phyloP scores from a whole-genome alignment of 2,113 vertebrate genomes.

The Fukomys damarensis region DNA sequence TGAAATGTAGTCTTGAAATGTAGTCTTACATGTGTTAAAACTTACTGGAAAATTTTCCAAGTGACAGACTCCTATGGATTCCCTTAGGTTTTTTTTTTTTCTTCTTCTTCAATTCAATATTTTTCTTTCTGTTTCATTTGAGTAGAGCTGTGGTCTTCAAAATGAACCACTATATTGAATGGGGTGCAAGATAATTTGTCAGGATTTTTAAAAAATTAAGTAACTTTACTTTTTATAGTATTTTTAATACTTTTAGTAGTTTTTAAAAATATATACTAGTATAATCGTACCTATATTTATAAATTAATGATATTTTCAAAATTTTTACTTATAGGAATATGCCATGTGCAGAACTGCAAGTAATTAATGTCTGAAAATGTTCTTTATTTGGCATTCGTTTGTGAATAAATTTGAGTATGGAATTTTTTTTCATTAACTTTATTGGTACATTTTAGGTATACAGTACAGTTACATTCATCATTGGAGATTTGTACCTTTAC shows the following conservation, averaged over 20 bases:
- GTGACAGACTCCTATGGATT: not conserved
- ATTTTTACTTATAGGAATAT: not conserved
- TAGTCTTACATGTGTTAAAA: constrained; percentile 6
- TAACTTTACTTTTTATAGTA: not conserved
- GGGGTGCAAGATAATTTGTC: not conserved
- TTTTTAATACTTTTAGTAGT: not conserved
- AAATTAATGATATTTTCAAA: not conserved
- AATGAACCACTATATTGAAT: not conserved
- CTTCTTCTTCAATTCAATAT: not conserved
- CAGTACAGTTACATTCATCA: no score
- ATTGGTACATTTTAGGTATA: no score
- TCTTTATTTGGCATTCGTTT: not conserved
- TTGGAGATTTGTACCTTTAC: no score
- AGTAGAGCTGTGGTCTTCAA: not conserved
- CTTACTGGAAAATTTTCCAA: not conserved
- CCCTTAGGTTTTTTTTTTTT: not conserved
- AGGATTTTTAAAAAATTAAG: not conserved
- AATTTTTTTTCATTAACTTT: no score
- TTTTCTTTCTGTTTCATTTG: constrained; percentile 36
- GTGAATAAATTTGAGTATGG: constrained; percentile 12
- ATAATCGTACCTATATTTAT: not conserved
- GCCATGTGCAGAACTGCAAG: not conserved
- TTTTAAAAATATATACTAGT: not conserved
- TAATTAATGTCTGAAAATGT: constrained; percentile 32
- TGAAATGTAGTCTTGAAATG: not conserved